Evolutionary conservation across 2,113 vertebrate species (phyloP), one percentile per base, ranked within the genome.

Genomic region (Lepus europaeus): DNA sequence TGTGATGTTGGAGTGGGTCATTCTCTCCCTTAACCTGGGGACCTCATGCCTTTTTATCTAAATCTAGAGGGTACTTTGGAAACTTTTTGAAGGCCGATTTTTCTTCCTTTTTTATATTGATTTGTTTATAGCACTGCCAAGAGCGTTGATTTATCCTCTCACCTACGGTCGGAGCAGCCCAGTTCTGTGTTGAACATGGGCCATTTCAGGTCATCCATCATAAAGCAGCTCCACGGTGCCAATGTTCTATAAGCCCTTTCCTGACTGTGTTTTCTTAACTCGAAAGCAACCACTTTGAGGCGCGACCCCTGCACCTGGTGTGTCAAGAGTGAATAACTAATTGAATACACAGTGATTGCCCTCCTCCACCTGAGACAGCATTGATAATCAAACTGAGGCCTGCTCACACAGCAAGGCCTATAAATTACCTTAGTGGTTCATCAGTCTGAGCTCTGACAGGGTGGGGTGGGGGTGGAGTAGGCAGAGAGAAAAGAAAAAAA

Each of bases 41-140:
- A 29, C 6, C 22, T 82, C 11, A 66, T 0, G 10, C 59, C 94
- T 6, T 93, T 88, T 95, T 92, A 90, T 83, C 59, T 89, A 91
- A 86, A 92, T 90, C 82, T 61, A 72, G 39, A 80, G 69, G 78
- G 33, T 51, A 68, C 6, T 51, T 95, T 39, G 93, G 82, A 90
- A 92, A 90, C 70, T 87, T 95, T 83, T 74, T 86, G 86, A 95
- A 97, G 95, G 69, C 23, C 74, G 31, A 93, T 97, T 94, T 87
- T 90, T 94, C 68, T 93, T 91, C 82, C 70, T 68, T 78, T 91
- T 91, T 93, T 51, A 9, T 90, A 94, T 63, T 93, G 87, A 96
- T 96, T 97, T 96, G 95, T 97, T 97, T 96, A 96, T 83, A 80
- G 59, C 72, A 70, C 86, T 89, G 95, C 33, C 92, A 96, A 83